Evolutionary conservation across 23 tunicate genomes (phyloP).

Genomic region (Styela plicata): DNA sequence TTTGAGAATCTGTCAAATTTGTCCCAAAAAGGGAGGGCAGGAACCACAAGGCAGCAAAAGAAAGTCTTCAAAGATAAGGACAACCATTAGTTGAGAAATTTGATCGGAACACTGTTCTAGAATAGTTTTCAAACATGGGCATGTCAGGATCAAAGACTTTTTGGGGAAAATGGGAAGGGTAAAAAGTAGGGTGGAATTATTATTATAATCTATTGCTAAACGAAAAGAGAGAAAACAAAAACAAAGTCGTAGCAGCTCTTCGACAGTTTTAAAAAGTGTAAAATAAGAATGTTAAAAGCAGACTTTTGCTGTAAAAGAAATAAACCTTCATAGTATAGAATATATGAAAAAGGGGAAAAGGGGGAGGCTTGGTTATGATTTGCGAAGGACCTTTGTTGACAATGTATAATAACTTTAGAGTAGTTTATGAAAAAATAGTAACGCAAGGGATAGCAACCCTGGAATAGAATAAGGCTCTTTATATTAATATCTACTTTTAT

Average conservation of each 20-base stretch:
- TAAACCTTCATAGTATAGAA: neutral
- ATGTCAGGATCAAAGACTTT: neutral
- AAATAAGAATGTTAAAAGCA: neutral
- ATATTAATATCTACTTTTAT: neutral
- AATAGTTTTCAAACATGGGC: too few species aligned
- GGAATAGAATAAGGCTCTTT: neutral
- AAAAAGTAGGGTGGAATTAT: too few species aligned
- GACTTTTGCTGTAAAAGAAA: neutral
- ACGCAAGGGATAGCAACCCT: too few species aligned
- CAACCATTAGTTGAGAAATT: too few species aligned
- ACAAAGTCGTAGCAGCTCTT: neutral
- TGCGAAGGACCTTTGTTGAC: neutral
- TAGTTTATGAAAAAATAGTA: too few species aligned
- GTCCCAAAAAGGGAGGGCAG: too few species aligned
- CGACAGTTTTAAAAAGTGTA: neutral
- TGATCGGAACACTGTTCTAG: too few species aligned
- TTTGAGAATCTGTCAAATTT: too few species aligned
- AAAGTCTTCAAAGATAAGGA: too few species aligned
- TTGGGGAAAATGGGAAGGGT: too few species aligned
- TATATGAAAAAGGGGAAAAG: neutral
- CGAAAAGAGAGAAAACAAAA: neutral
- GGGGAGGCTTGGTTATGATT: neutral
- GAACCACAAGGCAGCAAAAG: too few species aligned
- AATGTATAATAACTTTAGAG: too few species aligned
- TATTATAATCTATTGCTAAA: neutral